These are phyloP conservation scores for Dryobota labecula DNA, from an alignment of 2,888 invertebrate species.

Conservation along the genomic window DNA sequence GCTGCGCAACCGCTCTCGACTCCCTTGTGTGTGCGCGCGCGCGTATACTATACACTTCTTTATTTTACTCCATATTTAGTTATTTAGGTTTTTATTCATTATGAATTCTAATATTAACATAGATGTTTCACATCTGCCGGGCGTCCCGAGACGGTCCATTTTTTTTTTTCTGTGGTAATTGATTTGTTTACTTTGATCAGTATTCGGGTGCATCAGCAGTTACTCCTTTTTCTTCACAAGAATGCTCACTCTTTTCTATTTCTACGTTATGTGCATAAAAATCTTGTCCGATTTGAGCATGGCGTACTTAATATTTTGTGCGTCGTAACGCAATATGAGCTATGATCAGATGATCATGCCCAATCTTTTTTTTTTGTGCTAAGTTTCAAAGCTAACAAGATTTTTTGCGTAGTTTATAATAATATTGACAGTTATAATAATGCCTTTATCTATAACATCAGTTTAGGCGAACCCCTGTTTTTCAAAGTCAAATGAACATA, in stretches of 20 bases:
- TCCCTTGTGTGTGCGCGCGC: no score
- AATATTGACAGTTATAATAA: constrained; percentile 23
- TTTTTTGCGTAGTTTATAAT: constrained; percentile 4
- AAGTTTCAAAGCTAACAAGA: background rate
- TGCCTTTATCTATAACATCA: background rate
- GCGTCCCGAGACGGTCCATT: no score
- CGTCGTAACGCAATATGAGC: background rate
- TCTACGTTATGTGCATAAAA: background rate
- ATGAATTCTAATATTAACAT: no score
- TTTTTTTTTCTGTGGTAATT: background rate
- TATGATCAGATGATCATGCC: background rate
- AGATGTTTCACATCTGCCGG: no score
- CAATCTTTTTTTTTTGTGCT: background rate
- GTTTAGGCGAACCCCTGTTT: no score
- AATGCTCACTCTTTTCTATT: background rate
- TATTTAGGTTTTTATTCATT: no score
- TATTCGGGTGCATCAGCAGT: background rate
- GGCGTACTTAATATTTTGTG: background rate
- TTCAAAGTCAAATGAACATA: background rate
- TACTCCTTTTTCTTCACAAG: background rate
- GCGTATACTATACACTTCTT: no score
- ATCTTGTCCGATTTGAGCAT: background rate
- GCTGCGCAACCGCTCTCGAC: no score
- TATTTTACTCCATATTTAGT: no score
- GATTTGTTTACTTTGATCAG: background rate